Evolutionary conservation across 2,888 invertebrate species (phyloP).

Genomic region (Troides oblongomaculatus): DNA sequence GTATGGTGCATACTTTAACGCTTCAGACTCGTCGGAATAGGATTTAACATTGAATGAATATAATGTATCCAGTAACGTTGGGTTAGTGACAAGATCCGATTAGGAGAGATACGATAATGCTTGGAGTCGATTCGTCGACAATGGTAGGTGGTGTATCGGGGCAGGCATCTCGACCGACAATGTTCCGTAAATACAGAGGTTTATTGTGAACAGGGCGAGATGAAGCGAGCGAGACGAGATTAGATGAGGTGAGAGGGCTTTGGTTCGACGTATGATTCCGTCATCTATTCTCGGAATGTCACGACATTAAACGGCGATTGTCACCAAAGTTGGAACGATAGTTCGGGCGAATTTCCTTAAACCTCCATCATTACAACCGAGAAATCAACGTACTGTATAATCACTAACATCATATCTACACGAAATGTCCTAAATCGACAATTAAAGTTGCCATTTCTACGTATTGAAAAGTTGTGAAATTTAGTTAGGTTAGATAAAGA

Average conservation of each 20-base stretch:
- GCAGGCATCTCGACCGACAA: constrained; percentile 55
- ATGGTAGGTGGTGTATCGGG: constrained; percentile 56
- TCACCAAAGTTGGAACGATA: constrained; percentile 9
- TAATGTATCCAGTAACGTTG: constrained; percentile 30
- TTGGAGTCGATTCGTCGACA: constrained; percentile 63
- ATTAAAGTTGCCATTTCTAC: no score
- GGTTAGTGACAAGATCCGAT: constrained; percentile 65
- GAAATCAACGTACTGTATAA: neutral
- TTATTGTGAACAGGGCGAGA: constrained; percentile 55
- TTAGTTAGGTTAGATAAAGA: no score
- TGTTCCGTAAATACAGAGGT: constrained; percentile 64
- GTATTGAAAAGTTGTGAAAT: no score
- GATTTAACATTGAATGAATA: constrained; percentile 39
- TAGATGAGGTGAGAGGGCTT: constrained; percentile 48
- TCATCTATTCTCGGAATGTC: constrained; percentile 44
- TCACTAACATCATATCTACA: neutral
- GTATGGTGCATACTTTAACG: constrained; percentile 22
- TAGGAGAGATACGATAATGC: constrained; percentile 70
- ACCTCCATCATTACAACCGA: neutral
- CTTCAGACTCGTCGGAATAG: constrained; percentile 35
- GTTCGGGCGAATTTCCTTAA: constrained; percentile 19
- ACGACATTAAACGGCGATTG: constrained; percentile 17
- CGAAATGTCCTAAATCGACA: neutral
- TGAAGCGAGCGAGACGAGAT: constrained; percentile 33
- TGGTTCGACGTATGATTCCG: constrained; percentile 37